A percentile compares a stretch with the other conserved stretches of the same genome.
These are phyloP conservation scores for Formicarius rufipectus DNA, from an alignment of 2,113 vertebrate species.

Conservation along the genomic window DNA sequence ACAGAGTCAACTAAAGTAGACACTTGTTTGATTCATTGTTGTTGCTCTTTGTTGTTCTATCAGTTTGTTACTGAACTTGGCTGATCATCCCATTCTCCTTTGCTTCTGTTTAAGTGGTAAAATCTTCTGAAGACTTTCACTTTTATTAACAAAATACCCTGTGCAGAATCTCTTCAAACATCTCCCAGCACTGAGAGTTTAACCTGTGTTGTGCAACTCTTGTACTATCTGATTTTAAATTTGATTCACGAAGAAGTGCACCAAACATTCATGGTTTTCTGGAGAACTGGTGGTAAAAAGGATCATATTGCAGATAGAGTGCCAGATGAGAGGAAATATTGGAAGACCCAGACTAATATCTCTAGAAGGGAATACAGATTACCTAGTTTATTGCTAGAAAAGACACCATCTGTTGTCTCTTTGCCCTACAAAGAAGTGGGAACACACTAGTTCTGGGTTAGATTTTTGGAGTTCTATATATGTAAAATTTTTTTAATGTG, in stretches of 20 bases:
- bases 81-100: neutral
- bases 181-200: neutral
- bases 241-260: neutral
- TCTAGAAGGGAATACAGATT: neutral
- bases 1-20: neutral
- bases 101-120: neutral
- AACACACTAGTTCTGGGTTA: neutral
- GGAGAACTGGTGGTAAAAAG: neutral
- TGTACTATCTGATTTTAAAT: neutral
- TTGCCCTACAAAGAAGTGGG: neutral
- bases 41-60: neutral
- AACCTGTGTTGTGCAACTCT: too few species aligned
- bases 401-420: neutral
- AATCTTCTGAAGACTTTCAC: neutral
- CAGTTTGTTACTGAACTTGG: neutral
- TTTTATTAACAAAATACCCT: neutral
- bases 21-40: neutral
- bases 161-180: neutral
- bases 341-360: neutral
- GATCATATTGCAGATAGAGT: neutral
- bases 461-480: neutral
- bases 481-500: neutral
- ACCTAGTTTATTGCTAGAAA: neutral
- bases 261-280: neutral
- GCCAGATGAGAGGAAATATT: neutral